These are phyloP conservation scores for Lerista edwardsae DNA, from an alignment of 2,797 vertebrate species.

Conservation along the genomic window DNA sequence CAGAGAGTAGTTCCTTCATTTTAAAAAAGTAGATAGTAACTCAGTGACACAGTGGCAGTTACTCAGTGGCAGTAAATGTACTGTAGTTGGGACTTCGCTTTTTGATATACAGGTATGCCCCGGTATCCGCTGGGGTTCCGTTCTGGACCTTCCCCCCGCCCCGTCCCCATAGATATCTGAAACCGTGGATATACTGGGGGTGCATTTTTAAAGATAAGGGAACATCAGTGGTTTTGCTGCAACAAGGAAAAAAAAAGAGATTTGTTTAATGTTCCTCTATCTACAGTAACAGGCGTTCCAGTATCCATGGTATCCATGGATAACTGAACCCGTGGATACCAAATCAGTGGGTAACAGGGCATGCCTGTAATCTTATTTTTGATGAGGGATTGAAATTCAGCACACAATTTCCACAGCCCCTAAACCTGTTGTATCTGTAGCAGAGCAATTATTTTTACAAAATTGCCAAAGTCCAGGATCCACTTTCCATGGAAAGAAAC, in stretches of 20 bases:
- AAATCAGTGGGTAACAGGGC: too few species aligned
- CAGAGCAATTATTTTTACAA: slow-evolving; percentile 6
- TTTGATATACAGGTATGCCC: background rate
- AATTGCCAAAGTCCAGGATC: background rate
- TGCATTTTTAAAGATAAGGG: too few species aligned
- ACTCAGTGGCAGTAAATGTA: background rate
- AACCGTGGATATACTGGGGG: too few species aligned
- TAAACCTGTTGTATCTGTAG: slow-evolving; percentile 10
- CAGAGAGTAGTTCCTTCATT: background rate
- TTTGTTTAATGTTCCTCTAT: too few species aligned
- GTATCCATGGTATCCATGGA: too few species aligned
- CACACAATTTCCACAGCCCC: background rate
- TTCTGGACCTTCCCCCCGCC: too few species aligned
- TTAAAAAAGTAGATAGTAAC: slow-evolving; percentile 15
- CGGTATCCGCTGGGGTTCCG: too few species aligned
- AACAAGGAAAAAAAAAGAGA: too few species aligned
- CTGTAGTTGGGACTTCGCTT: background rate
- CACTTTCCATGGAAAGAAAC: slow-evolving; percentile 21
- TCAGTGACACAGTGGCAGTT: background rate
- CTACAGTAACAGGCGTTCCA: too few species aligned
- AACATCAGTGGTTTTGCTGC: too few species aligned
- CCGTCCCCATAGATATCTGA: too few species aligned
- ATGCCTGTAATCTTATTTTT: background rate
- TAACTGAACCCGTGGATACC: too few species aligned
- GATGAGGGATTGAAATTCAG: background rate